Percentiles rank a stretch among this genome's conserved stretches.
phyloP scores from a whole-genome alignment of 2,888 invertebrate species.

The Melanostoma mellinum region DNA sequence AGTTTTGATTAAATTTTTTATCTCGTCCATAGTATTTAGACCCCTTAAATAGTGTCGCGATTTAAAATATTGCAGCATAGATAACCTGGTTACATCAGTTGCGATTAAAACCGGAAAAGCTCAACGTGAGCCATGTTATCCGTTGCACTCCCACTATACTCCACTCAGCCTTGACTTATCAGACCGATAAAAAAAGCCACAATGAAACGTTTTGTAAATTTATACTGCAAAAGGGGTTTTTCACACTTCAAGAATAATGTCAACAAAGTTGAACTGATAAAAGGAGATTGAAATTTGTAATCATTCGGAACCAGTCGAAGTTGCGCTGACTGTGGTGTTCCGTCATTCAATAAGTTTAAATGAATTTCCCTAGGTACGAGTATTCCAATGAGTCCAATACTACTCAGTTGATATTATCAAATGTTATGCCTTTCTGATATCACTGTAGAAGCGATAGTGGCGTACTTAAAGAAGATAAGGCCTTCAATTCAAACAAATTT shows the following conservation, averaged over 20 bases:
- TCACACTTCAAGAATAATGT: conserved; percentile 22
- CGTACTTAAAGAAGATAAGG: conserved; percentile 42
- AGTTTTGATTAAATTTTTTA: too few relatives aligned
- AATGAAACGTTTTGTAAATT: not conserved
- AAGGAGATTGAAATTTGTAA: not conserved
- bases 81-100: not conserved
- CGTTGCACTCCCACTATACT: not conserved
- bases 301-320: not conserved
- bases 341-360: conserved; percentile 12
- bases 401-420: conserved; percentile 13
- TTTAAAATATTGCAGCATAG: not conserved
- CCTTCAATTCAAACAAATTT: conserved; percentile 20
- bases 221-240: not conserved
- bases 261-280: conserved; percentile 3
- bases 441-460: conserved; percentile 37
- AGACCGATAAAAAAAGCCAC: conserved; percentile 10
- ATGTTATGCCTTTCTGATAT: conserved; percentile 43
- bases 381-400: conserved; percentile 1
- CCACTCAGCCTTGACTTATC: conserved; percentile 33
- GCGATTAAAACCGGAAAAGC: not conserved
- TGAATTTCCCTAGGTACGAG: not conserved
- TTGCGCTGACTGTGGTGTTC: conserved; percentile 2
- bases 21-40: not conserved
- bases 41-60: not conserved
- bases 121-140: conserved; percentile 6